Conservation (phyloP, 2,888 invertebrate genomes). For the Acrobasis consociella region DNA sequence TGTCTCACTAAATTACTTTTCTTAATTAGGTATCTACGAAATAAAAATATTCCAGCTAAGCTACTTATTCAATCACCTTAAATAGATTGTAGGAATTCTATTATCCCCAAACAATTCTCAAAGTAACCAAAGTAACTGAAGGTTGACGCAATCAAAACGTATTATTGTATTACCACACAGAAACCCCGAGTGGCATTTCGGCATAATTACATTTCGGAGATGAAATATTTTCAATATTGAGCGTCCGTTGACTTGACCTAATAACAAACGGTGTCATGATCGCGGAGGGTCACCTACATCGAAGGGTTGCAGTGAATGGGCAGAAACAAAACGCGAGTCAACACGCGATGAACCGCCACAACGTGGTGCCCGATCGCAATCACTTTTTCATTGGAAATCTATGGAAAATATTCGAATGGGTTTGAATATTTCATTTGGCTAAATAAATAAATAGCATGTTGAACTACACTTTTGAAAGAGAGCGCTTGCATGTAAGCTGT, state of each 20-base stretch:
- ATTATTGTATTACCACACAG: background rate
- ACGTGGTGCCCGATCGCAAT: background rate
- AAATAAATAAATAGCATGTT: background rate
- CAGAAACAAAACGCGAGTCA: slow-evolving; percentile 8
- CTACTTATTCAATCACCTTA: background rate
- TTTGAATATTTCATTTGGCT: background rate
- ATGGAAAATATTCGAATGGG: background rate
- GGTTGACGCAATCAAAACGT: background rate
- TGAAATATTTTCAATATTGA: slow-evolving; percentile 17
- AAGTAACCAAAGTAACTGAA: background rate
- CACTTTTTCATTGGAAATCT: background rate
- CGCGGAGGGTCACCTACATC: slow-evolving; percentile 10
- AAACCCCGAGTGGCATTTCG: slow-evolving; percentile 1
- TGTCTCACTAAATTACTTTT: too few species aligned
- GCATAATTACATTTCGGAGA: slow-evolving; percentile 2
- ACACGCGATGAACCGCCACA: slow-evolving; percentile 7
- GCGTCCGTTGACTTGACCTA: slow-evolving; percentile 17
- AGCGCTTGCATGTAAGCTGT: too few species aligned
- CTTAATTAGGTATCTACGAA: too few species aligned
- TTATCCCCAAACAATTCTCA: background rate
- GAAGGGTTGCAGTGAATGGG: slow-evolving; percentile 7
- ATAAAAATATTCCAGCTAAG: too few species aligned
- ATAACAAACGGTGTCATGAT: slow-evolving; percentile 12
- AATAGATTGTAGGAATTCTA: background rate
- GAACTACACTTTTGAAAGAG: too few species aligned